Percentiles rank a stretch among this genome's conserved stretches.
Conservation (phyloP, 2,113 vertebrate species). For the Haplochromis burtoni region DNA sequence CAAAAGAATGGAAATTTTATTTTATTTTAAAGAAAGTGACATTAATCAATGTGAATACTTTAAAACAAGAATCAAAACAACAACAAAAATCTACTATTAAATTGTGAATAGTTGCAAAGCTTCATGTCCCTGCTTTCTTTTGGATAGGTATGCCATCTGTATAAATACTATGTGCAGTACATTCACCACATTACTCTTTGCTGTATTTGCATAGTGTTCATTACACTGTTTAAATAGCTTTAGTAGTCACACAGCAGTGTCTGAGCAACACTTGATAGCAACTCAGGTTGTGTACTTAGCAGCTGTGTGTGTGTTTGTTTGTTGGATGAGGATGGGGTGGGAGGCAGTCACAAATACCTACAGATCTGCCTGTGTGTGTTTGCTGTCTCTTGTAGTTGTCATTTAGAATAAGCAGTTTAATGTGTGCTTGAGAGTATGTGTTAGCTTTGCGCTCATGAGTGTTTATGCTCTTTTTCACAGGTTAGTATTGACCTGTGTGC, state of each 20-base stretch:
- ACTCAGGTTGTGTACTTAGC: conserved; percentile 30
- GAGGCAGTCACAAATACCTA: not conserved
- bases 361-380: conserved; percentile 31
- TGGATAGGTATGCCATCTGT: too few species aligned
- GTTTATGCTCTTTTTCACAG: conserved; percentile 30
- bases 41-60: not conserved
- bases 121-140: not conserved
- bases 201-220: conserved; percentile 53
- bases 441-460: conserved; percentile 38
- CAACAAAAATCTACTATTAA: not conserved
- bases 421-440: conserved; percentile 12
- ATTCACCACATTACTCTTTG: conserved; percentile 32
- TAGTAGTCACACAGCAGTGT: conserved; percentile 37
- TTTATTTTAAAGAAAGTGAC: not conserved
- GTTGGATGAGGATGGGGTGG: not conserved
- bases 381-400: conserved; percentile 35
- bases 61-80: not conserved
- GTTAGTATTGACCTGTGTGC: conserved; percentile 29
- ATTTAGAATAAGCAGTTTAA: conserved; percentile 7
- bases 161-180: not conserved
- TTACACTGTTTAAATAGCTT: conserved; percentile 63
- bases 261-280: conserved; percentile 46
- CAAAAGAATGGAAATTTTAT: not conserved
- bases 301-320: not conserved
- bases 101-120: conserved; percentile 13